Percentiles rank a stretch among this genome's conserved stretches.
Conservation (phyloP, 1,140 invertebrate genomes). For the Drosophila nebulosa region DNA sequence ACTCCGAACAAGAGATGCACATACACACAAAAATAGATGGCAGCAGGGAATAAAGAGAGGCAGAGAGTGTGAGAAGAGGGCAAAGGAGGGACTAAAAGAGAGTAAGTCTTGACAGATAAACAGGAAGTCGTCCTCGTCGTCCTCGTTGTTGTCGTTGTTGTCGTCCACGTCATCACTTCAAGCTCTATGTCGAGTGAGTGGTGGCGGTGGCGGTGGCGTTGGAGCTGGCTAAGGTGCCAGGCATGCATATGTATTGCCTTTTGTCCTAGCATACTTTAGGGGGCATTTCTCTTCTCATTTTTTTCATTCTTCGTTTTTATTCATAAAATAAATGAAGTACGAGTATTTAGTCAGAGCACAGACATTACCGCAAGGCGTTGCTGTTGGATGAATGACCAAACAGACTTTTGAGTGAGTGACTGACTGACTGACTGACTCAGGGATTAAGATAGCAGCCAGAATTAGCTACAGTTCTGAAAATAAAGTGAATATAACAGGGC, state of each 20-base stretch:
- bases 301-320: slow-evolving; percentile 52
- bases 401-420: not conserved
- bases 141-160: slow-evolving; percentile 19
- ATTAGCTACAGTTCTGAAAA: not conserved
- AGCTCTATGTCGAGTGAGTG: slow-evolving; percentile 66
- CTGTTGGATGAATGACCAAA: not conserved
- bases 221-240: no score
- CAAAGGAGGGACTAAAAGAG: not conserved
- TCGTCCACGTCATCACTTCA: slow-evolving; percentile 57
- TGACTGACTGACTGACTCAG: not conserved
- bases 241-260: slow-evolving; percentile 40
- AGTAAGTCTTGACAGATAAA: slow-evolving; percentile 69
- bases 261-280: slow-evolving; percentile 39
- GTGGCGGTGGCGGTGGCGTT: not conserved
- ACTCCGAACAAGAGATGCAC: slow-evolving; percentile 37
- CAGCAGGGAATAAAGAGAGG: not conserved
- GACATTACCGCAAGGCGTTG: slow-evolving; percentile 14
- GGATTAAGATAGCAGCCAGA: not conserved
- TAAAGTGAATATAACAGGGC: no score
- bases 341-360: slow-evolving; percentile 63
- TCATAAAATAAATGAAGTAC: slow-evolving; percentile 76
- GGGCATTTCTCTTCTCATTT: slow-evolving; percentile 18
- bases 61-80: not conserved
- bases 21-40: not conserved
- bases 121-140: slow-evolving; percentile 67